Conservation (phyloP, 2,113 vertebrate species). For the Corvus cornix region DNA sequence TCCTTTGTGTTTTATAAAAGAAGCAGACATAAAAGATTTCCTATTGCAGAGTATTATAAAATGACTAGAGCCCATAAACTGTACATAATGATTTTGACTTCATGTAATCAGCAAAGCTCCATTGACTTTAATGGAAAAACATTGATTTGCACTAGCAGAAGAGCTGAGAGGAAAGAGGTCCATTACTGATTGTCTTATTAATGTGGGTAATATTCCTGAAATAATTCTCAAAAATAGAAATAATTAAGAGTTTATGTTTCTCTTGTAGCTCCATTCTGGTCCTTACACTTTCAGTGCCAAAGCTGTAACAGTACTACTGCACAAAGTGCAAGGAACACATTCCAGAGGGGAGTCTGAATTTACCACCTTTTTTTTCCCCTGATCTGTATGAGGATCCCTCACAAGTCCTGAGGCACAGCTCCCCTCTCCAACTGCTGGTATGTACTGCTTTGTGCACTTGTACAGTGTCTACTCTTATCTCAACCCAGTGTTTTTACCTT, state of each 20-base stretch:
- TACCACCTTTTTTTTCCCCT: not conserved
- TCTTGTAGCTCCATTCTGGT: not conserved
- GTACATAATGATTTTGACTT: not conserved
- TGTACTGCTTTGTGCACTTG: not conserved
- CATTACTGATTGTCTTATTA: not conserved
- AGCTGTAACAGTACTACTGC: not conserved
- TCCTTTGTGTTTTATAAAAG: slow-evolving; percentile 6
- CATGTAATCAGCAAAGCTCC: slow-evolving; percentile 10
- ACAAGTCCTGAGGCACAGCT: not conserved
- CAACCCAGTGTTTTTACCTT: no score
- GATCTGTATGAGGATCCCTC: not conserved
- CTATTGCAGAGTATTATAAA: not conserved
- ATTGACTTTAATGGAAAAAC: slow-evolving; percentile 22
- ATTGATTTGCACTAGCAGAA: slow-evolving; percentile 1
- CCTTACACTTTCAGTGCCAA: not conserved
- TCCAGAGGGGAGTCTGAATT: not conserved
- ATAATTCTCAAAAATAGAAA: not conserved
- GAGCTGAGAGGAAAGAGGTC: not conserved
- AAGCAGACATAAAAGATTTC: not conserved
- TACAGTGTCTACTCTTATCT: not conserved
- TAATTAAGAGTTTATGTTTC: not conserved
- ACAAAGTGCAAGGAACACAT: not conserved
- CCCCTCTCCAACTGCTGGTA: not conserved
- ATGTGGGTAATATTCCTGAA: slow-evolving; percentile 1
- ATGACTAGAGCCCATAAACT: not conserved